Percentiles rank a stretch among this genome's conserved stretches.
phyloP scores from a whole-genome alignment of 2,113 vertebrate species.

The Paramisgurnus dabryanus region DNA sequence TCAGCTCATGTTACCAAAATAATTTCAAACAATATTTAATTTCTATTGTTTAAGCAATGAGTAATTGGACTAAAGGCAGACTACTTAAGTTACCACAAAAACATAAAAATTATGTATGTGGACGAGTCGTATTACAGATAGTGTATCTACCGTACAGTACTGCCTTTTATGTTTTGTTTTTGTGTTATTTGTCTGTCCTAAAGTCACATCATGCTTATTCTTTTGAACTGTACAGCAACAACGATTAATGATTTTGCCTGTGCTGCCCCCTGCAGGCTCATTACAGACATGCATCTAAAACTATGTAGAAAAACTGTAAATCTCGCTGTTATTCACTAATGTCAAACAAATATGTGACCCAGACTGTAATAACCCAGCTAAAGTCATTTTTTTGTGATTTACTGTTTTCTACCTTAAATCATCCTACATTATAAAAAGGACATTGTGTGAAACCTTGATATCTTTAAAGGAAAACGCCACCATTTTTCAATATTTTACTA shows the following conservation, averaged over 20 bases:
- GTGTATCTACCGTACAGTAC: too few relatives aligned
- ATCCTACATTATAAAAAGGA: too few relatives aligned
- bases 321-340: too few relatives aligned
- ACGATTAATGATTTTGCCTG: neutral
- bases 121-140: too few relatives aligned
- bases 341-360: too few relatives aligned
- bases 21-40: neutral
- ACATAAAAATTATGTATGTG: neutral
- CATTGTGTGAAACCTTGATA: too few relatives aligned
- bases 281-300: neutral
- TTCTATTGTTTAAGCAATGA: neutral
- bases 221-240: too few relatives aligned
- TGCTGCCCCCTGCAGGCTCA: slow-evolving; percentile 17
- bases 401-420: too few relatives aligned
- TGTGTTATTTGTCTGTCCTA: neutral
- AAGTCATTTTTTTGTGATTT: too few relatives aligned
- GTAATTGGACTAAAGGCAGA: neutral
- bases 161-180: neutral
- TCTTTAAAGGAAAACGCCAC: too few relatives aligned
- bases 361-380: too few relatives aligned
- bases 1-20: neutral
- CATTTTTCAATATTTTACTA: too few relatives aligned
- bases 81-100: neutral
- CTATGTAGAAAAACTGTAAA: neutral
- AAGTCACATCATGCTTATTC: neutral